Evolutionary conservation across 1,140 invertebrate species (phyloP), one percentile per base, ranked within the genome.

Genomic region (Caenorhabditis brenneri): DNA sequence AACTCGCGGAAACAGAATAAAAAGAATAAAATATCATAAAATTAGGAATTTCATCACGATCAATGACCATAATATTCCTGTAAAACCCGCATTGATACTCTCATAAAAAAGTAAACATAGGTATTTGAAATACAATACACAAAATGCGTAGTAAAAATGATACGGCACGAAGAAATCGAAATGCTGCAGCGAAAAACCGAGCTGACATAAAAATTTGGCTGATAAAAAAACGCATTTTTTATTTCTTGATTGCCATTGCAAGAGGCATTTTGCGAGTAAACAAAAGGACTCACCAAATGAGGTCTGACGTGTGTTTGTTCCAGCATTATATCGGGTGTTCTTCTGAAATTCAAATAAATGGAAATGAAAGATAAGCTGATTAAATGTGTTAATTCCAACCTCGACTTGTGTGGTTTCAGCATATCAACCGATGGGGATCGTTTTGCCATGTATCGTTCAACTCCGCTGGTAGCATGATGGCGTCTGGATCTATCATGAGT

Each of bases 181-280:
- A 42, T 42, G 36, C 65, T 42, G 22, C 65, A 42, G 65, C 65
- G 65, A 42, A 74, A 31, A 42, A 74, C 46, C 65, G 65, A 42
- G 65, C 65, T 24, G 36, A 42, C 65, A 74, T 74, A 42, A 74
- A 74, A 74, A 46, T 46, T 74, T 46, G 65, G 33, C 65, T 74
- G 65, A 74, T 74, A 74, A 74, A 74, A 74, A 74, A 74, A 42
- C 65, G 65, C 29, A n/a, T 65, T 36, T 65, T 65, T 65, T 74
- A 74, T 74, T 74, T 74, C 65, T 42, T 74, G 65, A 74, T 74
- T 74, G 65, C 36, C 65, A 74, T 42, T 74, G 65, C 36, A 42
- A 42, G 15, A 65, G 15, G 58, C 19, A 65, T 36, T 65, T 65
- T 12, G 29, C 1, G 3, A 65, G 36, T 29, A 36, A 74, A 74